Percentiles rank a stretch among this genome's conserved stretches.
Conservation (phyloP, 2,113 vertebrate genomes). For the Sinocyclocheilus maitianheensis region DNA sequence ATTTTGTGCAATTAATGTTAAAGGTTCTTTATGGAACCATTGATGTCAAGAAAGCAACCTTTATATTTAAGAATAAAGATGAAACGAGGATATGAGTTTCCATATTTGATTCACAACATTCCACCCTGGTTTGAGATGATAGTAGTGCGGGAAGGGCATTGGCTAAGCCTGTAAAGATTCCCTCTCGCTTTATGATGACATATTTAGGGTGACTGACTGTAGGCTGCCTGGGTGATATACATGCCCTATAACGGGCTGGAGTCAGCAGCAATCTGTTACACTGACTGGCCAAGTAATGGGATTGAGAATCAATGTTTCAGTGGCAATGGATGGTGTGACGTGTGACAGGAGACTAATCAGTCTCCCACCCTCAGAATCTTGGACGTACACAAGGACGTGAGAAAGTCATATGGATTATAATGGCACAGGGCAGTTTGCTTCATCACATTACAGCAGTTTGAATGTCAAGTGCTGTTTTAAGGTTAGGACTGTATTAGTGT, state of each 20-base stretch:
- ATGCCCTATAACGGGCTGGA: constrained; percentile 59
- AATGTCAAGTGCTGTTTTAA: constrained; percentile 15
- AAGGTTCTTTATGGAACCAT: not conserved
- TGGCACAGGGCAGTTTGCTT: constrained; percentile 19
- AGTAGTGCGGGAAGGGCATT: not conserved
- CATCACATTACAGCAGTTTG: constrained; percentile 2
- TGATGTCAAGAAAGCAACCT: not conserved
- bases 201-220: constrained; percentile 17
- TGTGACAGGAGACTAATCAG: constrained; percentile 59
- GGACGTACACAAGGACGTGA: constrained; percentile 44
- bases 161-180: not conserved
- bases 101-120: constrained; percentile 2
- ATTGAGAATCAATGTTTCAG: constrained; percentile 73
- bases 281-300: constrained; percentile 59
- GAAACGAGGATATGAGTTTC: not conserved
- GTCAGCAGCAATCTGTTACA: constrained; percentile 59
- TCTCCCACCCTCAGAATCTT: constrained; percentile 1
- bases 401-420: constrained; percentile 30
- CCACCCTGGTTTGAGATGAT: not conserved
- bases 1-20: not conserved
- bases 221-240: constrained; percentile 59
- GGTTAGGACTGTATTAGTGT: not conserved
- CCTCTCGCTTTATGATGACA: not conserved
- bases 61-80: not conserved
- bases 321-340: constrained; percentile 63